These are phyloP conservation scores for Diadophis punctatus DNA, from an alignment of 2,113 vertebrate species.

Conservation along the genomic window DNA sequence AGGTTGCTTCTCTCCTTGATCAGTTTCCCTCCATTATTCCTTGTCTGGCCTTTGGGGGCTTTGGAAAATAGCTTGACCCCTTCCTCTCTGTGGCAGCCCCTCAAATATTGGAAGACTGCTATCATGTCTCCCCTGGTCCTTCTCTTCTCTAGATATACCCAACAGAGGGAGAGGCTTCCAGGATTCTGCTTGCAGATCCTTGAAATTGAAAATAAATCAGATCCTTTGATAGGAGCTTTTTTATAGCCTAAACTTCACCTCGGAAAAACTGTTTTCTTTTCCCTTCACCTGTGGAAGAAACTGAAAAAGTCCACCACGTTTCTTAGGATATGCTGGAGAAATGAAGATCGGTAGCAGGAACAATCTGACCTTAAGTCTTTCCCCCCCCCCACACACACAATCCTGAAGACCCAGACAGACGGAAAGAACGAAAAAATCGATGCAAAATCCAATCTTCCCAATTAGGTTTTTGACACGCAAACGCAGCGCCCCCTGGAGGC, in stretches of 20 bases:
- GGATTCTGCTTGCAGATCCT: not conserved
- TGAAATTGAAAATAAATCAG: not conserved
- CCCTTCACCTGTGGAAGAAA: not conserved
- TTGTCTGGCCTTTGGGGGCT: no score
- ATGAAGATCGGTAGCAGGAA: not conserved
- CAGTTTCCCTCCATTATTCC: no score
- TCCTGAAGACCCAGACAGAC: not conserved
- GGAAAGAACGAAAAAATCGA: not conserved
- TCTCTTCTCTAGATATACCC: no score
- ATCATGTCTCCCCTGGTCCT: no score
- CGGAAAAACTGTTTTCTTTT: not conserved
- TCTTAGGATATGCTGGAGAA: not conserved
- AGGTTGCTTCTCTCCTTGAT: no score
- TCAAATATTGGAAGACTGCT: no score
- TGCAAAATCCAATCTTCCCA: not conserved
- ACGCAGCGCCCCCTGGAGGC: not conserved
- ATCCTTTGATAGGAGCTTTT: not conserved
- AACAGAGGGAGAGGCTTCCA: not conserved
- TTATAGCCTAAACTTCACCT: not conserved
- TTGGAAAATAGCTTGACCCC: no score
- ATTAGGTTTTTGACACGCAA: not conserved
- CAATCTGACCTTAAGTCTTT: not conserved
- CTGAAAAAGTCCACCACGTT: not conserved
- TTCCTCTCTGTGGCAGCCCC: no score
- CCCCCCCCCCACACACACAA: rapidly evolving